Conservation (phyloP, 2,113 vertebrate species). For the Apodemus sylvaticus region DNA sequence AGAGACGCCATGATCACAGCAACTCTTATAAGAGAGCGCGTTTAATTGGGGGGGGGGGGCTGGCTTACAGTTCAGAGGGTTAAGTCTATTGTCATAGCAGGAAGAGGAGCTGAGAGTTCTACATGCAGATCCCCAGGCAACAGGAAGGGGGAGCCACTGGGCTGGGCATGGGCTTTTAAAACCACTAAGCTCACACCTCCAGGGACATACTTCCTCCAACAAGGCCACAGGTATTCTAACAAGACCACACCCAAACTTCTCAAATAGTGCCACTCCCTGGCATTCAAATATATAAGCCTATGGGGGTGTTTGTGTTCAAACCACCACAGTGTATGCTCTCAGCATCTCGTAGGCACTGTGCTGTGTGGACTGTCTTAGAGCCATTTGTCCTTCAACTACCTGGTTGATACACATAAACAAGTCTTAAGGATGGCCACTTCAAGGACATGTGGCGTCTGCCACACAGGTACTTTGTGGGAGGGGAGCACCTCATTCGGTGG, state of each 20-base stretch:
- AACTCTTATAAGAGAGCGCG: background rate
- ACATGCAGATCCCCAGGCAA: background rate
- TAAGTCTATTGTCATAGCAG: background rate
- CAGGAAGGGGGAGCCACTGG: background rate
- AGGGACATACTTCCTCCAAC: background rate
- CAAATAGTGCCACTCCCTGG: background rate
- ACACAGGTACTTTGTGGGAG: background rate
- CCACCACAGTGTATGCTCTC: background rate
- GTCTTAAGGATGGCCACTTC: background rate
- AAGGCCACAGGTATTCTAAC: background rate
- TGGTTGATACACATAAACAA: background rate
- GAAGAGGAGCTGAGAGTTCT: background rate
- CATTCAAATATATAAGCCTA: background rate
- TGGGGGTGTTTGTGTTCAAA: background rate
- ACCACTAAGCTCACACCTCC: background rate
- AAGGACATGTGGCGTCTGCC: accelerated
- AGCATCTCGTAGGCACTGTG: accelerated
- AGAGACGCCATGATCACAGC: background rate
- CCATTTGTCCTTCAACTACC: background rate
- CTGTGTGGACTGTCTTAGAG: background rate
- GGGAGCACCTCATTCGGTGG: background rate
- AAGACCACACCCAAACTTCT: background rate
- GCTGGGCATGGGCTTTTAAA: background rate
- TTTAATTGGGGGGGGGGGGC: background rate
- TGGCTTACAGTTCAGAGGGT: background rate